These are phyloP conservation scores for Manis crassicaudata DNA, from an alignment of 2,797 vertebrate genomes.

Conservation along the genomic window DNA sequence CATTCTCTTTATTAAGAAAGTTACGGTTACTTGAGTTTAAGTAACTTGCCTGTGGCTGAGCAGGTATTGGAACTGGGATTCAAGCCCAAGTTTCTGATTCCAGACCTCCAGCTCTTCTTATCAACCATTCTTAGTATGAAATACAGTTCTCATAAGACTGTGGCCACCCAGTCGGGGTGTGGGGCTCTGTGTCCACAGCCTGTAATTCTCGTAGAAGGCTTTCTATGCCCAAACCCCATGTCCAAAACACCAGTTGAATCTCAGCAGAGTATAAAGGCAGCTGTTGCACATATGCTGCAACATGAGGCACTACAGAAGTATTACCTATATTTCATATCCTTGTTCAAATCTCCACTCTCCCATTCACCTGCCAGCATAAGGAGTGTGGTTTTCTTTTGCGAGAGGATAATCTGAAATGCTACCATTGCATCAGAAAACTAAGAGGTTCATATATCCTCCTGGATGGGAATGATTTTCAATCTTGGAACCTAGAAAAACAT, in stretches of 20 bases:
- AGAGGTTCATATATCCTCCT: slow-evolving; percentile 76
- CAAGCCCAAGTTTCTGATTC: neutral
- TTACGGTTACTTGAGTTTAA: neutral
- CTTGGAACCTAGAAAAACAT: slow-evolving; percentile 79
- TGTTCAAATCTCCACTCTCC: slow-evolving; percentile 75
- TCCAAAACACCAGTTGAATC: slow-evolving; percentile 36
- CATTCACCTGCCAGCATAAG: slow-evolving; percentile 69
- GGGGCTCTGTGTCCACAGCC: neutral
- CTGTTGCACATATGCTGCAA: slow-evolving; percentile 62
- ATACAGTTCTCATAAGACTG: neutral
- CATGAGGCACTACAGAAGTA: slow-evolving; percentile 69
- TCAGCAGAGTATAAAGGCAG: slow-evolving; percentile 67
- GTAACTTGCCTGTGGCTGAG: neutral
- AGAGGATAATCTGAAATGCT: slow-evolving; percentile 76
- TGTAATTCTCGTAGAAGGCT: slow-evolving; percentile 3
- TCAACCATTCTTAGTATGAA: neutral
- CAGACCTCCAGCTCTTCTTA: neutral
- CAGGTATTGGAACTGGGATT: neutral
- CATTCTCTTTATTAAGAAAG: neutral
- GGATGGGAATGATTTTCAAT: slow-evolving; percentile 74
- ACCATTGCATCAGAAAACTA: slow-evolving; percentile 76
- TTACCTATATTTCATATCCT: slow-evolving; percentile 77
- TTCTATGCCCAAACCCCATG: neutral
- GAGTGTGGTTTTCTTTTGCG: slow-evolving; percentile 73
- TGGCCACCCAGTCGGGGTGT: neutral